phyloP scores from a whole-genome alignment of 2,888 invertebrate species.

The Stenchaetothrips biformis region DNA sequence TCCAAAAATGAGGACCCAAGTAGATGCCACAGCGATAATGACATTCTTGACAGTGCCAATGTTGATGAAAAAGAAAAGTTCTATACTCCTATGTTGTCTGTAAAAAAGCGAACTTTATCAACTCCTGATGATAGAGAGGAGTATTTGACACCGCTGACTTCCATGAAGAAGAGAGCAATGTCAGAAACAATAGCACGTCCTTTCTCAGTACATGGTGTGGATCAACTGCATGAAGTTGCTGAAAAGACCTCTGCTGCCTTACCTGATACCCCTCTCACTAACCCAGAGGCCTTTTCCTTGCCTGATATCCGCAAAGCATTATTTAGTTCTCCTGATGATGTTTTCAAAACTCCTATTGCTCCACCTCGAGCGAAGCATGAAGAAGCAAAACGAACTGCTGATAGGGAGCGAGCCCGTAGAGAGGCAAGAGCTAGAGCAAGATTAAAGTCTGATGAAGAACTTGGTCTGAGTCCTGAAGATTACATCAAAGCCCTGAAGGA shows the following conservation, averaged over 20 bases:
- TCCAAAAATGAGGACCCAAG: background rate
- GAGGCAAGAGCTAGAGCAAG: constrained; percentile 61
- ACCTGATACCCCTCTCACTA: constrained; percentile 41
- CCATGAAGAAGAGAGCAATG: constrained; percentile 13
- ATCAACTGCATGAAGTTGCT: background rate
- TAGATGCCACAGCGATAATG: background rate
- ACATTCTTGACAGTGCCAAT: constrained; percentile 29
- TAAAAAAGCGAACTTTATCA: background rate
- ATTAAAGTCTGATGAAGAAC: constrained; percentile 66
- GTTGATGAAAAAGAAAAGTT: constrained; percentile 33
- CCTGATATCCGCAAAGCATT: constrained; percentile 47
- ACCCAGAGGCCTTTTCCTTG: constrained; percentile 46
- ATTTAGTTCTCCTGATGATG: constrained; percentile 41
- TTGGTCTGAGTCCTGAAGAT: constrained; percentile 66
- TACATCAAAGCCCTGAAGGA: constrained; percentile 54
- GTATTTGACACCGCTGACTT: background rate
- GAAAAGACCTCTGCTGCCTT: constrained; percentile 25
- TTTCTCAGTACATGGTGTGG: constrained; percentile 35
- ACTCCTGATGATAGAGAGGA: constrained; percentile 11
- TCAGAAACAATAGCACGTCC: constrained; percentile 34
- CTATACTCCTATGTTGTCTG: constrained; percentile 33
- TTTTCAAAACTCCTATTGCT: constrained; percentile 51
- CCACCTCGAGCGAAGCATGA: constrained; percentile 50
- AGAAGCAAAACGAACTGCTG: constrained; percentile 50
- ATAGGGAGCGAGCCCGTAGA: constrained; percentile 57